Conservation (phyloP, 2,888 invertebrate species). For the Capitulum mitella region DNA sequence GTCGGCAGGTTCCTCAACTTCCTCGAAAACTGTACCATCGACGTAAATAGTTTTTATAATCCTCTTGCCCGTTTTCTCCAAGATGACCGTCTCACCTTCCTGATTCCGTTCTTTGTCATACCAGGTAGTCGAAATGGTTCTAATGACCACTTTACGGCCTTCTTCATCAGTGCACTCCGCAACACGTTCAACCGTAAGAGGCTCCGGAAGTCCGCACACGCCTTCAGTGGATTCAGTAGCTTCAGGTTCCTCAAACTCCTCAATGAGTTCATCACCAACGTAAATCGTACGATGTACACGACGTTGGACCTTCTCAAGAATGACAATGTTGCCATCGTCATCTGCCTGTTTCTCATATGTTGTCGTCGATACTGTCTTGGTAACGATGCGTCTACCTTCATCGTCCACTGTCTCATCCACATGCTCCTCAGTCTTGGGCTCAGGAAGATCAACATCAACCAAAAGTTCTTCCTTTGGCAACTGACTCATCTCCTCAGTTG, state of each 20-base stretch:
- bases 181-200: not conserved
- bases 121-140: not conserved
- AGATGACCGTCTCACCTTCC: not conserved
- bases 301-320: not conserved
- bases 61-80: not conserved
- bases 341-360: not conserved
- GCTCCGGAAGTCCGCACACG: not conserved
- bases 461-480: not conserved
- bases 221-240: not conserved
- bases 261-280: not conserved
- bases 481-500: not conserved
- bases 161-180: not conserved
- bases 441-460: not conserved
- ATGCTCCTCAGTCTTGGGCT: not conserved
- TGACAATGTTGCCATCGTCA: not conserved
- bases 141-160: not conserved
- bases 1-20: not conserved
- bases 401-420: not conserved
- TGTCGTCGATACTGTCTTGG: not conserved
- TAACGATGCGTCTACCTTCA: not conserved
- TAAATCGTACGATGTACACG: not conserved
- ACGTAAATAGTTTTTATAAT: not conserved
- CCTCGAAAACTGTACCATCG: not conserved
- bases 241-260: not conserved
- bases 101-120: not conserved